phyloP scores from a whole-genome alignment of 2,113 vertebrate species.

The Ia io region DNA sequence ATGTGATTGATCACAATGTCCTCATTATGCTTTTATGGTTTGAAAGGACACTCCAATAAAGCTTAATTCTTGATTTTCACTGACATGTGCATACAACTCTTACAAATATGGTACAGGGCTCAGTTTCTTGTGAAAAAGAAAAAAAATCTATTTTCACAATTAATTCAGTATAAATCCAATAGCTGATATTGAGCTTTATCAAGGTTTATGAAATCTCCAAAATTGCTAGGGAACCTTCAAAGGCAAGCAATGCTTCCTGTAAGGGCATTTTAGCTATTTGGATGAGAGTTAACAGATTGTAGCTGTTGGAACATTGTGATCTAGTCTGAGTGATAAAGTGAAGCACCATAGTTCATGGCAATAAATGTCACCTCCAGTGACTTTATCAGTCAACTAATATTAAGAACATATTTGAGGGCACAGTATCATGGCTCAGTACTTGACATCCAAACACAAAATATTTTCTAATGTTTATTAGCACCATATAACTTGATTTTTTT shows the following conservation, averaged over 20 bases:
- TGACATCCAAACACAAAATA: constrained; percentile 69
- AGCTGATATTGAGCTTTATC: constrained; percentile 68
- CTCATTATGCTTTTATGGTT: neutral
- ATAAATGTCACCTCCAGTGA: constrained; percentile 73
- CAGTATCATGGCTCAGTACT: constrained; percentile 64
- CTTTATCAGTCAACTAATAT: constrained; percentile 71
- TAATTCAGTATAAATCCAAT: constrained; percentile 66
- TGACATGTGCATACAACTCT: neutral
- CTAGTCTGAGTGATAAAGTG: constrained; percentile 71
- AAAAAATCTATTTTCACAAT: neutral
- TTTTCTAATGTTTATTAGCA: constrained; percentile 74
- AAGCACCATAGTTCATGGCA: constrained; percentile 63
- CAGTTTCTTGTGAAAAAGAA: neutral
- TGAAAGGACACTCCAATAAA: neutral
- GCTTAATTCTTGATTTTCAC: neutral
- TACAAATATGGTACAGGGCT: neutral
- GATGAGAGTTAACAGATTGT: constrained; percentile 73
- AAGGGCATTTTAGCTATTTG: constrained; percentile 75
- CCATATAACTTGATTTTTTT: constrained; percentile 43
- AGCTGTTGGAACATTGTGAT: constrained; percentile 72
- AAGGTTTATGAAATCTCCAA: constrained; percentile 63
- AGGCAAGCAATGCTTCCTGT: constrained; percentile 67
- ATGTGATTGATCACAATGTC: neutral
- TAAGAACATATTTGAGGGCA: constrained; percentile 57
- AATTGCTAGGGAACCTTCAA: constrained; percentile 71